phyloP scores from a whole-genome alignment of 1,140 invertebrate species.

The Zelostemma sp. region DNA sequence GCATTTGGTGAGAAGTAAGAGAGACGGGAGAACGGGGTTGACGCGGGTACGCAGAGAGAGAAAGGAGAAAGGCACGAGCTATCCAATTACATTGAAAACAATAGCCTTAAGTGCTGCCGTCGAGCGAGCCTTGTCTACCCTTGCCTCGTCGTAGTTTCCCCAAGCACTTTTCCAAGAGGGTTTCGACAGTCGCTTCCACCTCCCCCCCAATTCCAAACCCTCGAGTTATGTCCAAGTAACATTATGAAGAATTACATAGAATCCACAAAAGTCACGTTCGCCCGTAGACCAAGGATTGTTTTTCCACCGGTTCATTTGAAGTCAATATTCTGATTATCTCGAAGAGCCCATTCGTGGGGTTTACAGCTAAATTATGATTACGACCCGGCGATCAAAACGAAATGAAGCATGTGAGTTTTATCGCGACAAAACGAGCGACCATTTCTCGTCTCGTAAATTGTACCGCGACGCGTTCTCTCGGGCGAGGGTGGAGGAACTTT shows the following conservation, averaged over 20 bases:
- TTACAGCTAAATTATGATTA: conserved; percentile 10
- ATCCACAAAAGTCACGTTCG: conserved; percentile 18
- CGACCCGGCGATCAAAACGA: conserved; percentile 31
- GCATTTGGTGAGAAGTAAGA: conserved; percentile 29
- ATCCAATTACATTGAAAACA: conserved; percentile 74
- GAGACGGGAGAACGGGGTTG: conserved; percentile 29
- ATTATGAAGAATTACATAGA: conserved; percentile 14
- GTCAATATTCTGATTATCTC: not conserved
- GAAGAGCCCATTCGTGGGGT: not conserved
- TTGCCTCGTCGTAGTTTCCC: conserved; percentile 20
- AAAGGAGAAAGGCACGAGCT: conserved; percentile 61
- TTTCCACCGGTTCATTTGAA: too few relatives aligned
- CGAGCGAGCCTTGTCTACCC: conserved; percentile 45
- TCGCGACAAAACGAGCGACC: conserved; percentile 40
- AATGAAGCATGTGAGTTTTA: conserved; percentile 38
- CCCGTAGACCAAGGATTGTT: conserved; percentile 5
- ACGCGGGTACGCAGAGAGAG: conserved; percentile 15
- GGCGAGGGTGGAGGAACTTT: conserved; percentile 9
- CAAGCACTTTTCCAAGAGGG: conserved; percentile 22
- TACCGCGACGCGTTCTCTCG: conserved; percentile 2
- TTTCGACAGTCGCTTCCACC: conserved; percentile 27
- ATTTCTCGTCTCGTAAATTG: conserved; percentile 36
- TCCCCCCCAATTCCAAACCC: conserved; percentile 19
- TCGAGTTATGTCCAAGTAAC: conserved; percentile 17
- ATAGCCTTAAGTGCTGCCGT: conserved; percentile 70